Evolutionary conservation across 2,113 vertebrate genomes (phyloP).

Genomic region (Bubo scandiacus): DNA sequence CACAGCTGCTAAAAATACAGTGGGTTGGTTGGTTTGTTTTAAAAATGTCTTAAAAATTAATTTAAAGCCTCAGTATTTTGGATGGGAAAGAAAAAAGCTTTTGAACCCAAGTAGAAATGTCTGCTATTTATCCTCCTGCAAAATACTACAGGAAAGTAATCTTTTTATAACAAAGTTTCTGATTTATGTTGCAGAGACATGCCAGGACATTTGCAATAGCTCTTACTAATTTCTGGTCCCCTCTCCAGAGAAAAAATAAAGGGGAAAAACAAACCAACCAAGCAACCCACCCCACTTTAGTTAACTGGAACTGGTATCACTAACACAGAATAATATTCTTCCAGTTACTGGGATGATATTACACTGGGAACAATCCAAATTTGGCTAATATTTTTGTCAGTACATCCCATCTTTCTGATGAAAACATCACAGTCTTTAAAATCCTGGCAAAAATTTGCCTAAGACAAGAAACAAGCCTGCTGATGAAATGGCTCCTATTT

Average conservation of each 20-base stretch:
- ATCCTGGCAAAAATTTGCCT: neutral
- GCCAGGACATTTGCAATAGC: neutral
- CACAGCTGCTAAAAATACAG: neutral
- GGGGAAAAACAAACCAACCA: neutral
- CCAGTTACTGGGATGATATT: neutral
- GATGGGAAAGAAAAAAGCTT: neutral
- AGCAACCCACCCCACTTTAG: neutral
- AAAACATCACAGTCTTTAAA: neutral
- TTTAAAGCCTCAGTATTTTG: neutral
- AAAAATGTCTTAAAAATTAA: neutral
- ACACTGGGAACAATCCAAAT: neutral
- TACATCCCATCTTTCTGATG: neutral
- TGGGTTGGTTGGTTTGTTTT: neutral
- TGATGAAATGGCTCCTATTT: neutral
- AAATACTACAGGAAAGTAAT: neutral
- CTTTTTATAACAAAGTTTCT: neutral
- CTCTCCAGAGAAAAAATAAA: neutral
- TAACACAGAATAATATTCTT: neutral
- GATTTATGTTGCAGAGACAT: neutral
- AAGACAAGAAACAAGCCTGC: neutral
- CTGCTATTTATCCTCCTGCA: neutral
- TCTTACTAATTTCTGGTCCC: neutral
- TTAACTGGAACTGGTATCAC: neutral
- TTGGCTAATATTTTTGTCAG: neutral
- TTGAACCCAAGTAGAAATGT: neutral